Evolutionary conservation across 2,888 invertebrate genomes (phyloP).

Genomic region (Rotaria sp.): DNA sequence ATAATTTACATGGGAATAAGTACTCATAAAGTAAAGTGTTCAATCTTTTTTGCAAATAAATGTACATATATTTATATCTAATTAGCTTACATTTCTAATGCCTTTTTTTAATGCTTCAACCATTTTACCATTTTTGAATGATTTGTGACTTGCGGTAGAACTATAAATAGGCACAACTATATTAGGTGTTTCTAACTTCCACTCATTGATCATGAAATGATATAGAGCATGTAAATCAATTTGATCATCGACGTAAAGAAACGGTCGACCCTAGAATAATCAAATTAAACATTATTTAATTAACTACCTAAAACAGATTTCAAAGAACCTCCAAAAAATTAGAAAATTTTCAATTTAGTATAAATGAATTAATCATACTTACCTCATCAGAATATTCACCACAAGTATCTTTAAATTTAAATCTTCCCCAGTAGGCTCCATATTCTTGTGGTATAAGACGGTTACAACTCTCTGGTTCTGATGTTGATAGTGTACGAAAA

Average conservation of each 20-base stretch:
- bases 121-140: constrained; percentile 45
- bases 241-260: constrained; percentile 5
- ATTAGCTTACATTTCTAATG: constrained; percentile 46
- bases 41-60: not conserved
- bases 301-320: not conserved
- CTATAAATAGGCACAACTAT: constrained; percentile 47
- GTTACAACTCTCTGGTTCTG: not conserved
- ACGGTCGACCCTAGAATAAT: not conserved
- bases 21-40: not conserved
- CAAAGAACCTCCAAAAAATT: too few species aligned
- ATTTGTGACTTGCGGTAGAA: constrained; percentile 44
- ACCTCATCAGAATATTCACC: not conserved
- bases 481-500: not conserved
- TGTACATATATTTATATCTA: not conserved
- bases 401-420: not conserved
- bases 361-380: not conserved
- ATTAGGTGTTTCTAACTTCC: constrained; percentile 46
- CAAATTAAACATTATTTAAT: not conserved
- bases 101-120: constrained; percentile 48
- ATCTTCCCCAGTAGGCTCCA: not conserved
- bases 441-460: not conserved
- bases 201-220: constrained; percentile 45
- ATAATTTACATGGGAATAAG: too few species aligned
- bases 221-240: not conserved
- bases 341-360: too few species aligned